phyloP scores from a whole-genome alignment of 2,797 vertebrate species.

The Coracias cyanogaster region DNA sequence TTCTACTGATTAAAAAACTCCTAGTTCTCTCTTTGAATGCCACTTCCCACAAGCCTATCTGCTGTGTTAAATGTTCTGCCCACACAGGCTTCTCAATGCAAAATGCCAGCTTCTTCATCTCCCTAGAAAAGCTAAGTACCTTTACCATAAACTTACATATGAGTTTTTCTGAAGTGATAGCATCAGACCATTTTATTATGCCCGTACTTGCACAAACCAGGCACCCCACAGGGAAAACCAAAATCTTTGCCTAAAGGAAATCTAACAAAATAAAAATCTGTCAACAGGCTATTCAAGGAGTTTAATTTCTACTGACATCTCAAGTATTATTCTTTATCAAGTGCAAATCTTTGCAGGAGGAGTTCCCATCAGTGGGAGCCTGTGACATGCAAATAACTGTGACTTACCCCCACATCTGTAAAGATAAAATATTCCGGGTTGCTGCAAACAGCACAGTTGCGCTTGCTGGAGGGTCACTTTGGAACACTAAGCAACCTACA shows the following conservation, averaged over 20 bases:
- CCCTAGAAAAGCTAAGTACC: neutral
- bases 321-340: neutral
- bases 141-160: neutral
- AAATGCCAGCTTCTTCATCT: conserved; percentile 45
- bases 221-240: neutral
- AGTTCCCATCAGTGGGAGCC: neutral
- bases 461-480: neutral
- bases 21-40: conserved; percentile 42
- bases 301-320: conserved; percentile 22
- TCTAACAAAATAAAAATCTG: conserved; percentile 18
- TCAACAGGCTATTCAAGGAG: conserved; percentile 16
- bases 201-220: neutral
- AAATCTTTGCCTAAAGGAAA: conserved; percentile 16
- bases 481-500: neutral
- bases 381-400: neutral
- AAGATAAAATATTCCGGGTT: neutral
- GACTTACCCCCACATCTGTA: neutral
- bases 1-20: conserved; percentile 46
- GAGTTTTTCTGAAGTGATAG: neutral
- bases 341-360: neutral
- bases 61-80: conserved; percentile 50
- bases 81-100: conserved; percentile 33
- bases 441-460: neutral
- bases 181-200: neutral
- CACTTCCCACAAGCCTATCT: conserved; percentile 65